Evolutionary conservation across 2,113 vertebrate genomes (phyloP).

Genomic region (Syngnathus floridae): DNA sequence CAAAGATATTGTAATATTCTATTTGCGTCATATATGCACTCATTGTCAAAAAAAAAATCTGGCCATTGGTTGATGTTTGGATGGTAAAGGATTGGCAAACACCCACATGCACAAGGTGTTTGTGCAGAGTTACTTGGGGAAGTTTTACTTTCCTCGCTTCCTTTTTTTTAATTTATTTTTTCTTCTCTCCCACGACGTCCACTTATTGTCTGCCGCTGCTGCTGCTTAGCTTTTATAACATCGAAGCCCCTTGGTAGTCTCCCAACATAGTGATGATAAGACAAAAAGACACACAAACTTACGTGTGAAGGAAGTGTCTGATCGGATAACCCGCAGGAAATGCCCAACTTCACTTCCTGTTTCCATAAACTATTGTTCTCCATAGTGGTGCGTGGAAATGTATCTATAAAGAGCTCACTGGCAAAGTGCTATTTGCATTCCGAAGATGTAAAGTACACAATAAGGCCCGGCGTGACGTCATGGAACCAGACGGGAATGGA

Average conservation of each 20-base stretch:
- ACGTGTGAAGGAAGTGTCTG: conserved; percentile 32
- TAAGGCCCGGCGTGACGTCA: background rate
- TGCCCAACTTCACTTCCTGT: conserved; percentile 41
- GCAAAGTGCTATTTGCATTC: conserved; percentile 12
- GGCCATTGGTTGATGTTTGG: too few relatives aligned
- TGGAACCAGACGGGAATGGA: too few relatives aligned
- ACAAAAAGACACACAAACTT: background rate
- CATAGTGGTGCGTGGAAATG: background rate
- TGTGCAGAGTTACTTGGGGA: conserved; percentile 1
- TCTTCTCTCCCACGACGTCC: conserved; percentile 7
- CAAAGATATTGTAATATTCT: conserved; percentile 1
- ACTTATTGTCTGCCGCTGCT: conserved; percentile 27
- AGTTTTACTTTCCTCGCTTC: conserved; percentile 40
- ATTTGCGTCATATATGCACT: conserved; percentile 12
- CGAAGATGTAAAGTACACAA: conserved; percentile 33
- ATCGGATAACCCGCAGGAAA: conserved; percentile 46
- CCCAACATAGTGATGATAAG: conserved; percentile 36
- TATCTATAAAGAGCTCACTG: conserved; percentile 13
- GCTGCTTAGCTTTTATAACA: conserved; percentile 51
- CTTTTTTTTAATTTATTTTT: background rate
- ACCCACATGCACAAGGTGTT: too few relatives aligned
- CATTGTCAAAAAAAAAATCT: background rate
- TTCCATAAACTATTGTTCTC: conserved; percentile 36
- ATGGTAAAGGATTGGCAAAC: too few relatives aligned
- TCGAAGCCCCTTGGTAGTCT: conserved; percentile 11